phyloP scores from a whole-genome alignment of 2,113 vertebrate species.

The Gobius niger region DNA sequence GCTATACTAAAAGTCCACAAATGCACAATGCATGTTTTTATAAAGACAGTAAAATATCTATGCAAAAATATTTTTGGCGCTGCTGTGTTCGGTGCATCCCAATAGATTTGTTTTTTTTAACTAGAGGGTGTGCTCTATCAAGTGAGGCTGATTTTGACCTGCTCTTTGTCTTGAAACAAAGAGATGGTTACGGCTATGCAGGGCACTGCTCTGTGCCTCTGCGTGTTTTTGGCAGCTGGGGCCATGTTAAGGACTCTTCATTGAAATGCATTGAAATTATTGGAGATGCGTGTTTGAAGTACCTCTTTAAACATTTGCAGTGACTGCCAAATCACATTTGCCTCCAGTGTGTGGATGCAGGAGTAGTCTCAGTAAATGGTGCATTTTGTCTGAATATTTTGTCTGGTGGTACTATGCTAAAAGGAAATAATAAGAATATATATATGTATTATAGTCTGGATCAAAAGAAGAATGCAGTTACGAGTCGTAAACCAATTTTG shows the following conservation, averaged over 20 bases:
- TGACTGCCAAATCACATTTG: conserved; percentile 30
- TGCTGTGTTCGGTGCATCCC: neutral
- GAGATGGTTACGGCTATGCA: conserved; percentile 41
- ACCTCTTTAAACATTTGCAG: conserved; percentile 55
- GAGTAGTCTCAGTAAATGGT: conserved; percentile 58
- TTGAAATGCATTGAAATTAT: conserved; percentile 66
- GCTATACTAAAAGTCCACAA: too few relatives aligned
- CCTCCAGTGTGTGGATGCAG: conserved; percentile 28
- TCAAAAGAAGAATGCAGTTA: too few relatives aligned
- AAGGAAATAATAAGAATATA: neutral
- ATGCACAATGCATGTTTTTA: neutral
- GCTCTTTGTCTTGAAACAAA: conserved; percentile 64
- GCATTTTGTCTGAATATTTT: conserved; percentile 45
- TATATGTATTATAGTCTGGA: too few relatives aligned
- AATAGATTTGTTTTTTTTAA: neutral
- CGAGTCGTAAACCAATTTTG: too few relatives aligned
- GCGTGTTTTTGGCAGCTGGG: conserved; percentile 52
- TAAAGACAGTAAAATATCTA: neutral
- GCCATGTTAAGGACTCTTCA: conserved; percentile 61
- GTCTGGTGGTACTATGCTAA: conserved; percentile 10
- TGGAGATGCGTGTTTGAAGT: conserved; percentile 54
- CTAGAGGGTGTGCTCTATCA: conserved; percentile 24
- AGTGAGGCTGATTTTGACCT: conserved; percentile 58
- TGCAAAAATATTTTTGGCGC: neutral
- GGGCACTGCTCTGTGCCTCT: conserved; percentile 24